Conservation (phyloP, 2,113 vertebrate species). For the Passer domesticus region DNA sequence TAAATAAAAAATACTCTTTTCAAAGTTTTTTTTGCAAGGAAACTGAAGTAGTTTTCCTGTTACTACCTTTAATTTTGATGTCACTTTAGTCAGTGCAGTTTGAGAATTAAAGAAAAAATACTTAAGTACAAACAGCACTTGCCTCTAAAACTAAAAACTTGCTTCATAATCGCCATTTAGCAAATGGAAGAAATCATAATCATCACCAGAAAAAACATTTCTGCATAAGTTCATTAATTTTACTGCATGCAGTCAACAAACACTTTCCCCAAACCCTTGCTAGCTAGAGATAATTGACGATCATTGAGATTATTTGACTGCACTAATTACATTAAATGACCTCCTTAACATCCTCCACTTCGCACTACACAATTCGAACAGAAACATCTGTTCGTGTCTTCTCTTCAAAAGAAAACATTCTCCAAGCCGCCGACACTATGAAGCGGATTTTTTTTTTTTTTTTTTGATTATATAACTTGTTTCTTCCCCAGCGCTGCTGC, state of each 20-base stretch:
- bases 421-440: background rate
- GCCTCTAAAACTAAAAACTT: background rate
- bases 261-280: background rate
- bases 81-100: background rate
- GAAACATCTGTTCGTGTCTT: background rate
- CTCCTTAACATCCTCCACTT: background rate
- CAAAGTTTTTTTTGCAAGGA: background rate
- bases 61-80: background rate
- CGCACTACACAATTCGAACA: background rate
- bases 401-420: background rate
- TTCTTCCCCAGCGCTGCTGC: background rate
- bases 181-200: background rate
- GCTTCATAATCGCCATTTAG: background rate
- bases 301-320: background rate
- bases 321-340: background rate
- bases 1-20: background rate
- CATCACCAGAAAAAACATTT: background rate
- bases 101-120: background rate
- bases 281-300: background rate
- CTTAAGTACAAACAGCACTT: background rate
- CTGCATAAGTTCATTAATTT: background rate
- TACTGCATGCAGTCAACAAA: background rate
- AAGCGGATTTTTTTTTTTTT: background rate
- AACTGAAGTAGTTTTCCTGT: background rate
- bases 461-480: constrained; percentile 60